Base-by-base conservation (phyloP, 2,797 vertebrate genomes). In the Loris lydekkerianus region DNA sequence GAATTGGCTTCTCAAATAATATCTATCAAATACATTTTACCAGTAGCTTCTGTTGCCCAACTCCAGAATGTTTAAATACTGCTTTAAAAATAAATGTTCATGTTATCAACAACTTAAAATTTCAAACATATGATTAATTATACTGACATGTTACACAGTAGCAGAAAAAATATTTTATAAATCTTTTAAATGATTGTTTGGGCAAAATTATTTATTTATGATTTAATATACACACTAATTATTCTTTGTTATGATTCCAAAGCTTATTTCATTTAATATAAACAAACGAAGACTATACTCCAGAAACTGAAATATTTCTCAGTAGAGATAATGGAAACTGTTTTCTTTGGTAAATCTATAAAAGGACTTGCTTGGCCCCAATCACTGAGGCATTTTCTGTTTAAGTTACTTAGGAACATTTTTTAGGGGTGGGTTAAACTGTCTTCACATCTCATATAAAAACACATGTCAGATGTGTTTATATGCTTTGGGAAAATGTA, bases 261-360 rank as follows among this genome's bases (percentile, higher is more conserved):
- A 98, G 95, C 94, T 97, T 84, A 84, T 96, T 97, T 96, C 92
- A 93, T 69, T 96, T 98, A 97, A 96, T 97, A 95, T 98, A 98
- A 98, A 98, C 97, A 98, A 97, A 97, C 91, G 95, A 98, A 97
- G 97, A 97, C 85, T 95, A 96, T 82, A 97, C 98, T 96, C 97
- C 96, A 98, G 98, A 96, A 97, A 97, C 96, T 95, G 97, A 96
- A 98, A 98, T 98, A 98, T 91, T 98, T 99, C 98, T 98, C 96
- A n/a, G 96, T 95, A 91, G 98, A 98, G 98, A 98, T 98, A 98
- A 98, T 98, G 98, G 98, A 98, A 98, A 98, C 96, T 98, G 53
- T 97, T 98, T 98, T 94, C 96, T 95, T 97, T 97, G 96, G 89
- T 96, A 98, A 95, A 97, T 89, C 98, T 98, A 98, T 98, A 98